phyloP scores from a whole-genome alignment of 92 coral and sea anemone species.

The Palythoa heliodiscus region DNA sequence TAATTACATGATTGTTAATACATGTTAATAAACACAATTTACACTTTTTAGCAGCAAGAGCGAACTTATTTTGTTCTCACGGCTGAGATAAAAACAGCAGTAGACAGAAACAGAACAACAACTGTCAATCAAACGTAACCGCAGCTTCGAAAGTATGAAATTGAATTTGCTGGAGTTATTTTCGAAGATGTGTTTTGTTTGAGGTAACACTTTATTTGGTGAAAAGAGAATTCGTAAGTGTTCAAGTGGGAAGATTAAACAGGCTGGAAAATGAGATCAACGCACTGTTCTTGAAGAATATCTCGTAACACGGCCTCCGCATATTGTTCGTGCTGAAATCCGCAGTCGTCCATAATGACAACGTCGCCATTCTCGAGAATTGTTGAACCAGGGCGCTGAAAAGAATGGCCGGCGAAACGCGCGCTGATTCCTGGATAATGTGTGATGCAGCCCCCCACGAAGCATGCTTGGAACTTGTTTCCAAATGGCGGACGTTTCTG shows the following conservation, averaged over 20 bases:
- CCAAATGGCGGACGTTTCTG: too few species aligned
- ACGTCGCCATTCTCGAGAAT: conserved; percentile 2
- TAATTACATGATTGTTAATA: neutral
- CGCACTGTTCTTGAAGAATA: neutral
- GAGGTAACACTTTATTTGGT: neutral
- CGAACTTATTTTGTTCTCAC: neutral
- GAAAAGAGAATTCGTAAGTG: neutral
- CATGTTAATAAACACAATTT: neutral
- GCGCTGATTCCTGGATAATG: too few species aligned
- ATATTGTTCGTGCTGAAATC: too few species aligned
- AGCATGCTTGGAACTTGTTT: too few species aligned
- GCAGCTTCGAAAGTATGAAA: neutral
- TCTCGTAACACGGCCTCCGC: too few species aligned
- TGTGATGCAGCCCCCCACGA: too few species aligned
- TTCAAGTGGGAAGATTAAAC: neutral
- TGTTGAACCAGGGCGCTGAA: neutral
- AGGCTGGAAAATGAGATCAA: neutral
- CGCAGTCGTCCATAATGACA: too few species aligned
- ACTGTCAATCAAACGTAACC: neutral
- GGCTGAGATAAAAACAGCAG: neutral
- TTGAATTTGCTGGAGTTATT: neutral
- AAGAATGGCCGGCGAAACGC: too few species aligned
- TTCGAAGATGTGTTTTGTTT: neutral
- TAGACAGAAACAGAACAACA: neutral
- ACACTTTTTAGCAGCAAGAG: neutral